Base-by-base conservation (phyloP, 2,113 vertebrate species). In the Callochromis pleurospilus region DNA sequence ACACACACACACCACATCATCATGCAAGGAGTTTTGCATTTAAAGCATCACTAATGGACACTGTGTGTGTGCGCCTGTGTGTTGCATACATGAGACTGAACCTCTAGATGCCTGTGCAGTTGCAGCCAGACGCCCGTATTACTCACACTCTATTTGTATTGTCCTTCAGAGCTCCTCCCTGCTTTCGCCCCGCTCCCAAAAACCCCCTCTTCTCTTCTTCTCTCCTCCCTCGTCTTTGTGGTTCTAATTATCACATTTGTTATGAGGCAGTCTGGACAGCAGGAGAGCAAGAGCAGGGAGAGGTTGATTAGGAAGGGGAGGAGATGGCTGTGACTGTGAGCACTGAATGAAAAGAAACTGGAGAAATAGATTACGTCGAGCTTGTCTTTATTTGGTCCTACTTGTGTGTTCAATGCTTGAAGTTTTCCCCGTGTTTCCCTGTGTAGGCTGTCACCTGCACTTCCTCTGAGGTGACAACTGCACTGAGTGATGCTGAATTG, bases 201-300 rank as follows among this genome's bases (percentile, higher is more conserved):
- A 85, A 40, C 31, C 88, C 53, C 29, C 56, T 73, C 56, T 75
- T 29, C 40, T 51, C 62, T 75, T 75, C 68, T 51, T 70, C 38
- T 79, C 87, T 62, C 80, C 80, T 88, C 49, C 54, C 80, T 19
- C 49, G 86, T 79, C 90, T 94, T 90, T 94, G 90, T 92, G 93
- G 89, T 92, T 94, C 47, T 92, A 93, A 96, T 96, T 95, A 95
- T 93, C 85, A 91, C 88, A 92, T 94, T 94, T 93, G 79, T 94
- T 93, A 89, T 86, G 88, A 91, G 93, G 58, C 24, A 77, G 88
- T 87, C 85, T 88, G 89, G 81, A 90, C 82, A 80, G 80, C 79
- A 68, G 86, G 75, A 81, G 82, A 84, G 75, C 33, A 17, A 84
- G 87, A 82, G 88, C 33, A 6, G 42, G 68, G 73, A 77, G 73